A percentile compares a stretch with the other conserved stretches of the same genome.
Conservation (phyloP, 2,113 vertebrate genomes). For the Axis porcinus region DNA sequence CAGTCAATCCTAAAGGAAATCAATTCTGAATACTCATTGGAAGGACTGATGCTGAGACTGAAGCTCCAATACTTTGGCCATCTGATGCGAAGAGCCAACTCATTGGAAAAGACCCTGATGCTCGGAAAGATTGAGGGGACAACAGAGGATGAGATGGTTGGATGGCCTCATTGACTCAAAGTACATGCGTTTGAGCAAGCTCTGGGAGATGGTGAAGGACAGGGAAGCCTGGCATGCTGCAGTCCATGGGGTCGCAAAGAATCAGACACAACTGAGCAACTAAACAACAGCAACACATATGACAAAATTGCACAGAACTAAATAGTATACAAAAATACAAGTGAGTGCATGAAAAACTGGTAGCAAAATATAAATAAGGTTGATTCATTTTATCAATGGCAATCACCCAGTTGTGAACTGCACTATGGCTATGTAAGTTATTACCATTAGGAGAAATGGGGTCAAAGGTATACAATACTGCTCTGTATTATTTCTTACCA, state of each 20-base stretch:
- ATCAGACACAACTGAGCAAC: background rate
- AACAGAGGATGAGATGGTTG: background rate
- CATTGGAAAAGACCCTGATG: background rate
- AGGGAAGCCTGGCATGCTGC: fast-evolving
- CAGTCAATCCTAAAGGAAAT: background rate
- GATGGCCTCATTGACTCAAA: background rate
- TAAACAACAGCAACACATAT: background rate
- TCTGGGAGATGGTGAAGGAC: background rate
- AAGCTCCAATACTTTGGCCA: background rate
- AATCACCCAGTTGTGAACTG: background rate
- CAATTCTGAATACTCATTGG: background rate
- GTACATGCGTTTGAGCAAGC: background rate
- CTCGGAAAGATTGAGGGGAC: background rate
- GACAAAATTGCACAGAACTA: background rate
- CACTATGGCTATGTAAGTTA: background rate
- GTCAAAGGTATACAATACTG: background rate
- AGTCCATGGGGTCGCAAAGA: fast-evolving
- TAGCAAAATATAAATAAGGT: background rate
- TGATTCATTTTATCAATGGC: background rate
- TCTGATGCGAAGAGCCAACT: background rate
- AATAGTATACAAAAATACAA: background rate
- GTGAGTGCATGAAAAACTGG: background rate
- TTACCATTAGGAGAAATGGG: background rate
- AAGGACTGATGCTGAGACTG: background rate
- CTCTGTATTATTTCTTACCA: background rate